phyloP scores from a whole-genome alignment of 2,888 invertebrate genomes.

The Gonocerus acuteangulatus region DNA sequence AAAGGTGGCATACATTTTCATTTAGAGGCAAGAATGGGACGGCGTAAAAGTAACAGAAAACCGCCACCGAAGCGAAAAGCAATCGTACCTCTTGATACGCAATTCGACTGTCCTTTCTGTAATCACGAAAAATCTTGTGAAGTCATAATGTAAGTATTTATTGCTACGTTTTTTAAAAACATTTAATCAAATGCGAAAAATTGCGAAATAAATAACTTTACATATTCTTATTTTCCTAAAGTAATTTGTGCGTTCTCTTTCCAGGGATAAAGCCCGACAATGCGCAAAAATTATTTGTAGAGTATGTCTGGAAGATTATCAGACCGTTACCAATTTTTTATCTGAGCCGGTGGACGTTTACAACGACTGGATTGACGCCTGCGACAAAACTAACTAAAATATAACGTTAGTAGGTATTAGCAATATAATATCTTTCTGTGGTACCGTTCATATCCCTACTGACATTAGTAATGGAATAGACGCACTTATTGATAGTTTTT shows the following conservation, averaged over 20 bases:
- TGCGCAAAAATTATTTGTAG: slow-evolving; percentile 90
- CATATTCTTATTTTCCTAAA: no score
- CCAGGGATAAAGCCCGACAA: slow-evolving; percentile 88
- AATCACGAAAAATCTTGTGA: slow-evolving; percentile 99
- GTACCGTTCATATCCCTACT: no score
- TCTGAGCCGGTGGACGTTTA: slow-evolving; percentile 98
- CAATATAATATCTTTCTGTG: no score
- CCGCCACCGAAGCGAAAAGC: slow-evolving; percentile 88
- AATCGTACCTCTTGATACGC: slow-evolving; percentile 84
- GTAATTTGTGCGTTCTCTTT: no score
- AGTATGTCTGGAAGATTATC: slow-evolving; percentile 94
- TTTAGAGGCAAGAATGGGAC: no score
- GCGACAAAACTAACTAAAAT: slow-evolving; percentile 78
- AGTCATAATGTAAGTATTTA: slow-evolving; percentile 82
- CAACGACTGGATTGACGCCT: slow-evolving; percentile 99
- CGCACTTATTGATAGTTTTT: no score
- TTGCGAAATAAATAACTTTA: no score
- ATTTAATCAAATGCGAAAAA: no score
- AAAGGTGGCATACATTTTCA: no score
- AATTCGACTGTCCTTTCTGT: slow-evolving; percentile 98
- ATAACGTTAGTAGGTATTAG: no score
- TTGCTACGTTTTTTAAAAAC: not conserved
- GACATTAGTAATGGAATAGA: no score
- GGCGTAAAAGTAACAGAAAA: slow-evolving; percentile 93
- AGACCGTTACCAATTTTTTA: slow-evolving; percentile 89